Percentiles rank a stretch among this genome's conserved stretches.
Conservation (phyloP, 2,113 vertebrate genomes). For the Agapornis roseicollis region DNA sequence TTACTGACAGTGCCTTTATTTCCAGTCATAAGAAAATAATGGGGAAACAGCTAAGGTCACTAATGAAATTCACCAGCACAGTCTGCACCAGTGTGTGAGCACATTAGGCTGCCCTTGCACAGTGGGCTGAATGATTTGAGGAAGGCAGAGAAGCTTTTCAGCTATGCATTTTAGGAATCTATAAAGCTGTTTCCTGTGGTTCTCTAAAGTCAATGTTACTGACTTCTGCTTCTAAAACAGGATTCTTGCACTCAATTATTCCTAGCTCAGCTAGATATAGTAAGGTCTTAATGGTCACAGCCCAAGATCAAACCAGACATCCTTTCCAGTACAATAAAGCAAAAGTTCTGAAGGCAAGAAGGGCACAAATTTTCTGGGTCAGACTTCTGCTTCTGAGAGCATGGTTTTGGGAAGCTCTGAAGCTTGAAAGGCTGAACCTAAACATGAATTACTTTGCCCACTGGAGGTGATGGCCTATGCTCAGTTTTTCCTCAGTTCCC, state of each 20-base stretch:
- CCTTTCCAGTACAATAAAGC: neutral
- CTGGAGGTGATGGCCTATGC: neutral
- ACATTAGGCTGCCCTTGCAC: neutral
- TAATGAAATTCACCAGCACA: neutral
- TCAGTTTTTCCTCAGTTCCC: neutral
- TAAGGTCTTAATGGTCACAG: constrained; percentile 9
- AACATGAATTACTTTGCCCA: neutral
- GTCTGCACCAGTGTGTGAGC: neutral
- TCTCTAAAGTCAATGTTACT: neutral
- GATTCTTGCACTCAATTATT: neutral
- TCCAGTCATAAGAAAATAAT: neutral
- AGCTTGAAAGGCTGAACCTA: neutral
- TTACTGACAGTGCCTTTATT: neutral
- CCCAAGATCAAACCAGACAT: neutral
- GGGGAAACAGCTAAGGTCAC: neutral
- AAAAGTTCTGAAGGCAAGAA: neutral
- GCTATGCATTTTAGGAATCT: neutral
- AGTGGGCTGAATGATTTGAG: neutral
- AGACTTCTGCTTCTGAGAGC: neutral
- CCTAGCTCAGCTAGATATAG: neutral
- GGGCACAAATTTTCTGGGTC: constrained; percentile 3
- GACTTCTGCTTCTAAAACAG: neutral
- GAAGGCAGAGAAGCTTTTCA: neutral
- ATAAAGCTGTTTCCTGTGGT: neutral
- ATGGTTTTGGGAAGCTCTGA: neutral